A percentile compares a stretch with the other conserved stretches of the same genome.
Conservation (phyloP, 2,113 vertebrate genomes). For the Upupa epops region DNA sequence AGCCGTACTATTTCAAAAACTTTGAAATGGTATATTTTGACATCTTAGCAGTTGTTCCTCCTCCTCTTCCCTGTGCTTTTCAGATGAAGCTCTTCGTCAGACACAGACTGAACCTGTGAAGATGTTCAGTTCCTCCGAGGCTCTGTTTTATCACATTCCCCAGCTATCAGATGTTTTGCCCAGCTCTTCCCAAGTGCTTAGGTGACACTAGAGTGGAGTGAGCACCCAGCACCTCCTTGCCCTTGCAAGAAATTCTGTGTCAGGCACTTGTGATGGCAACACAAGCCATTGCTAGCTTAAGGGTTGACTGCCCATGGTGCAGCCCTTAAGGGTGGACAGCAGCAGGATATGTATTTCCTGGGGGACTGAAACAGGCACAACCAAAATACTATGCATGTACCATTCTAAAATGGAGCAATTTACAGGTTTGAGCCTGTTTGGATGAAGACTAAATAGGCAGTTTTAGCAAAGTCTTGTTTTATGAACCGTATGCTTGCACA, state of each 20-base stretch:
- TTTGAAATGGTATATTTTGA: not conserved
- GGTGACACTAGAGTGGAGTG: accelerated
- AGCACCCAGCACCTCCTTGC: not conserved
- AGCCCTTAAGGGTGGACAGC: not conserved
- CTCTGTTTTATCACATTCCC: not conserved
- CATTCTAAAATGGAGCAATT: not conserved
- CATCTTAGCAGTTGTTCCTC: not conserved
- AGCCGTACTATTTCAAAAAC: not conserved
- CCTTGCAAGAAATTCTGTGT: accelerated
- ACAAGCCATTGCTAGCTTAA: not conserved
- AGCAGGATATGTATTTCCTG: not conserved
- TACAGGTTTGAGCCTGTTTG: not conserved
- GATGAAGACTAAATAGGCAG: not conserved
- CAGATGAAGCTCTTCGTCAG: not conserved
- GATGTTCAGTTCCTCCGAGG: not conserved
- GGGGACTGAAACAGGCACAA: not conserved
- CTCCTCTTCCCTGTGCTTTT: not conserved
- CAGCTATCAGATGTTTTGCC: not conserved
- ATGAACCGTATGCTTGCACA: not conserved
- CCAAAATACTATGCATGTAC: not conserved
- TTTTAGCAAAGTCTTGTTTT: not conserved
- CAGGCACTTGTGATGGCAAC: not conserved
- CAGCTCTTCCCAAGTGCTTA: not conserved
- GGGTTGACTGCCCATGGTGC: accelerated
- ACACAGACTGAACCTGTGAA: not conserved